Base-by-base conservation (phyloP, 2,888 invertebrate genomes). In the Peribatodes rhomboidaria region DNA sequence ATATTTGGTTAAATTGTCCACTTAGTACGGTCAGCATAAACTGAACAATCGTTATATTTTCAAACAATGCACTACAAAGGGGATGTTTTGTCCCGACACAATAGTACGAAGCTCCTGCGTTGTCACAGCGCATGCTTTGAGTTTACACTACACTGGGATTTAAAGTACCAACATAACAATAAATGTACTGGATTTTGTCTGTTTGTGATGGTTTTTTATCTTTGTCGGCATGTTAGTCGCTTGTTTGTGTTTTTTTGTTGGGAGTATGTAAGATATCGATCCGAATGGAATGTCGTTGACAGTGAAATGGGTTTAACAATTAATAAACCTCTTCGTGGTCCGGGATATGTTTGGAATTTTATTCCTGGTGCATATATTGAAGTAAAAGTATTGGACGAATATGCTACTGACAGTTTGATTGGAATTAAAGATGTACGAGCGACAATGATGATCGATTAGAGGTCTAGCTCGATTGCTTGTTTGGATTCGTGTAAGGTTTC, bases 121-220 rank as follows among this genome's bases (percentile, higher is more conserved):
- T 87, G 88, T 90, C 89, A 86, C 85, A 82, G 86, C 87, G 85
- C 81, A 78, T 78, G 82, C 86, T 90, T 92, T 90, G 88, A 90
- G 86, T 92, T 92, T 90, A 90, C 91, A 92, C 90, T 86, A 90
- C 87, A 88, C 87, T 92, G 91, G 85, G 89, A 93, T 90, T 91
- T 89, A 80, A 87, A 93, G 93, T 89, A 83, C 88, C 83, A 72
- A 70, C 81, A 80, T 81, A 79, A 89, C 90, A 89, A 90, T 87
- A 66, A 69, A 87, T 86, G 85, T 81, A 83, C 84, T 80, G 86
- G 79, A 85, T 86, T 80, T 84, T 75, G 77, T 83, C 81, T 85
- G 81, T 85, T 83, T 83, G 80, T 89, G 79, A 80, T 77, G 77
- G 72, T 82, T 85, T 84, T 90, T 90, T 88, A 87, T 88, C 86